These are phyloP conservation scores for Dromaius novaehollandiae DNA, from an alignment of 2,113 vertebrate genomes.

Conservation along the genomic window DNA sequence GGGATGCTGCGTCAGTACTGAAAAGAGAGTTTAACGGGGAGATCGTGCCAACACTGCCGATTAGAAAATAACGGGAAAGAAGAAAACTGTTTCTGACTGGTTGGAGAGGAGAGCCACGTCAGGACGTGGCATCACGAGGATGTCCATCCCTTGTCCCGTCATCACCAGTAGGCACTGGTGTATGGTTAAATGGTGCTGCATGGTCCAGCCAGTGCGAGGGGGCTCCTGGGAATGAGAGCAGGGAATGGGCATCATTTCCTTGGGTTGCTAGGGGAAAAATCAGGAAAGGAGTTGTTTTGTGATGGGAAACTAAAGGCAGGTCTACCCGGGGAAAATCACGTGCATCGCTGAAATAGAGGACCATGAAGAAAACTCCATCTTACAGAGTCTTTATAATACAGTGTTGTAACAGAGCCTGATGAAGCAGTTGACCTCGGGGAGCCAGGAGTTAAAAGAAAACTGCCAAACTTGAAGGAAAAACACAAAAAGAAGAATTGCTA, in stretches of 20 bases:
- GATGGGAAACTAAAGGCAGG: neutral
- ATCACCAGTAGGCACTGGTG: neutral
- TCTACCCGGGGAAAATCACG: neutral
- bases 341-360: neutral
- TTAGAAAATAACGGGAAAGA: neutral
- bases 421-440: neutral
- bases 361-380: neutral
- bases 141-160: neutral
- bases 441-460: conserved; percentile 8
- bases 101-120: neutral
- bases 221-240: neutral
- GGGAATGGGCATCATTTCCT: neutral
- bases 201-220: neutral
- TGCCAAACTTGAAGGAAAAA: conserved; percentile 10
- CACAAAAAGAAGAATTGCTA: neutral
- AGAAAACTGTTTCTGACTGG: neutral
- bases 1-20: neutral
- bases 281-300: neutral
- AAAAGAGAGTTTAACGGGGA: neutral
- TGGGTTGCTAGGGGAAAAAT: neutral
- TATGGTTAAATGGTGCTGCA: neutral
- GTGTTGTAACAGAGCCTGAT: neutral
- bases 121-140: neutral
- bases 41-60: neutral
- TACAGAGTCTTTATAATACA: neutral